Evolutionary conservation across 2,797 vertebrate genomes (phyloP), one percentile per base, ranked within the genome.

Genomic region (Takifugu rubripes): DNA sequence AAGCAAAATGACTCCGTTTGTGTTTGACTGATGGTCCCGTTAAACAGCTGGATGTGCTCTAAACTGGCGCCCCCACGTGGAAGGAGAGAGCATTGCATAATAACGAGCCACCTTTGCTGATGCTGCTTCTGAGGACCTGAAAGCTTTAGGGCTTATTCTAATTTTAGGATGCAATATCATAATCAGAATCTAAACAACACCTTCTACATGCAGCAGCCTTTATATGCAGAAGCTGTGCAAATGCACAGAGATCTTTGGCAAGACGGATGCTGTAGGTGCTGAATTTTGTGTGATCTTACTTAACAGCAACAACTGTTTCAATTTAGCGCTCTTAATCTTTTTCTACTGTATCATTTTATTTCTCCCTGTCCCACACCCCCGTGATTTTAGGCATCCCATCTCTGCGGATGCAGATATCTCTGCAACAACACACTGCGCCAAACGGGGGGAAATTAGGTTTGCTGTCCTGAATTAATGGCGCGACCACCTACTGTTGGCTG

Each of bases 21-120:
- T 14, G 11, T 54, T 51, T 2, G n/a, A 5, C 24, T 45, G 45
- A 42, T 56, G 45, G 59, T 1, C 46, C 33, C 46, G 25, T 25
- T 24, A 48, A 40, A 40, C 36, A 48, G 25, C 21, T 12, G 9
- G 15, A 55, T 54, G 12, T 51, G 54, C 33, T 61, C 75, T 74
- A 57, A 73, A 43, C 51, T 71, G 65, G 56, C 72, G 79, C 75
- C 82, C 77, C 66, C 82, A 75, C 66, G 79, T 84, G 77, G 82
- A 61, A 57, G 52, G 33, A 44, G 11, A 21, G 27, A 64, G 65
- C 27, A 82, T 56, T 77, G 59, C 61, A 74, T 62, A 54, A 59
- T 51, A 5, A 66, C 31, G 16, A 52, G 47, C 1, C 26, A 29
- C 27, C 29, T 25, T 45, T 33, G 31, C 54, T 27, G 42, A 12